phyloP scores from a whole-genome alignment of 2,888 invertebrate species.

The Synergus gifuensis region DNA sequence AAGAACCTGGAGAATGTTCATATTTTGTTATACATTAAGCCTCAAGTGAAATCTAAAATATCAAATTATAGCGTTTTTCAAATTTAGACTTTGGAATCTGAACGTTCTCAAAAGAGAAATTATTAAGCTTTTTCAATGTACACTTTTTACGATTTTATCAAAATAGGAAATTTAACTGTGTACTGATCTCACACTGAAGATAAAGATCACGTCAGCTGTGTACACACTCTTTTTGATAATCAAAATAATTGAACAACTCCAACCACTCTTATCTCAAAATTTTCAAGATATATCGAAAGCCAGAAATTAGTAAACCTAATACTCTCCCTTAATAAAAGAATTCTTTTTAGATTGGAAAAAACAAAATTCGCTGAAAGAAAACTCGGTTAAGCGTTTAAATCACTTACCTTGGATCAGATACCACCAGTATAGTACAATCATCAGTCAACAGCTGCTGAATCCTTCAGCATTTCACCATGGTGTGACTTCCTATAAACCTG shows the following conservation, averaged over 20 bases:
- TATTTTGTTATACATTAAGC: too few relatives aligned
- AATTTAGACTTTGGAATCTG: not conserved
- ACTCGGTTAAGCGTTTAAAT: not conserved
- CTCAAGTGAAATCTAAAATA: too few relatives aligned
- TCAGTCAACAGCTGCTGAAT: constrained; percentile 19
- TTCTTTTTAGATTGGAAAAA: constrained; percentile 15
- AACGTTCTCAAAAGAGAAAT: not conserved
- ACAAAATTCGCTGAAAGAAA: not conserved
- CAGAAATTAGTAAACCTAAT: not conserved
- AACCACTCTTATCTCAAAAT: not conserved
- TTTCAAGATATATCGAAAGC: not conserved
- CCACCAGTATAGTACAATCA: not conserved
- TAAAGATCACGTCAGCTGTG: not conserved
- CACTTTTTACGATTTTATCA: not conserved
- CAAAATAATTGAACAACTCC: not conserved
- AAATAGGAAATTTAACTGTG: not conserved
- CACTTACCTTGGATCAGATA: not conserved
- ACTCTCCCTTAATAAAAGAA: not conserved
- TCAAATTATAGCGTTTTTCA: not conserved
- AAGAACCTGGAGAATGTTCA: too few relatives aligned
- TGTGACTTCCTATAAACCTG: constrained; percentile 60
- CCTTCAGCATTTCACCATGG: constrained; percentile 63
- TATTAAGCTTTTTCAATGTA: not conserved
- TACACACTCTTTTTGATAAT: not conserved
- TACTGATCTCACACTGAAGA: not conserved